phyloP scores from a whole-genome alignment of 2,888 invertebrate genomes.

The Dysmachus trigonus region DNA sequence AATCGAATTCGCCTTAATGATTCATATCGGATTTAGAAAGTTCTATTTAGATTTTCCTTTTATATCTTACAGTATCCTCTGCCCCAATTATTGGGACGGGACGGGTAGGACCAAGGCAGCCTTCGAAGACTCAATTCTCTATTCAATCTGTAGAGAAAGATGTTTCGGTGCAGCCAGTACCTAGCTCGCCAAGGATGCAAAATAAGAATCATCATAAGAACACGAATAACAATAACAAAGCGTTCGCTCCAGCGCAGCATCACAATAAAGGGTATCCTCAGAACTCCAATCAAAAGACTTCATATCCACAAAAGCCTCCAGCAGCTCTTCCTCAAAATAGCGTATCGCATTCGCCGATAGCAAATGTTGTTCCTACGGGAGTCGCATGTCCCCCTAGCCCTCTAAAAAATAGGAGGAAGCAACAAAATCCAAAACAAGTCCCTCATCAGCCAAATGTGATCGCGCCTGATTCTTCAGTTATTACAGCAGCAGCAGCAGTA shows the following conservation, averaged over 20 bases:
- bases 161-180: neutral
- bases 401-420: neutral
- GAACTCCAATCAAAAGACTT: neutral
- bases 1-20: too few species aligned
- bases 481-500: neutral
- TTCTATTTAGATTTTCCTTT: too few species aligned
- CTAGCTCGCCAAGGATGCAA: slow-evolving; percentile 9
- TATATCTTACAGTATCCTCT: slow-evolving; percentile 58
- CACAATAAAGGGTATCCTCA: neutral
- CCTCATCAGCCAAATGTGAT: neutral
- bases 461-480: neutral
- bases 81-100: slow-evolving; percentile 63
- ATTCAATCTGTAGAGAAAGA: slow-evolving; percentile 49
- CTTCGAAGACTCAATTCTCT: slow-evolving; percentile 48
- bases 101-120: slow-evolving; percentile 63
- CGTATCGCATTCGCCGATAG: neutral
- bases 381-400: neutral
- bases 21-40: too few species aligned
- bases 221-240: neutral
- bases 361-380: neutral
- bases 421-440: slow-evolving; percentile 1
- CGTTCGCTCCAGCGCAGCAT: neutral
- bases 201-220: neutral
- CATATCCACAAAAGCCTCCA: neutral
- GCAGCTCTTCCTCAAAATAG: neutral